Evolutionary conservation across 2,113 vertebrate genomes (phyloP).

Genomic region (Oreochromis tanganicae): DNA sequence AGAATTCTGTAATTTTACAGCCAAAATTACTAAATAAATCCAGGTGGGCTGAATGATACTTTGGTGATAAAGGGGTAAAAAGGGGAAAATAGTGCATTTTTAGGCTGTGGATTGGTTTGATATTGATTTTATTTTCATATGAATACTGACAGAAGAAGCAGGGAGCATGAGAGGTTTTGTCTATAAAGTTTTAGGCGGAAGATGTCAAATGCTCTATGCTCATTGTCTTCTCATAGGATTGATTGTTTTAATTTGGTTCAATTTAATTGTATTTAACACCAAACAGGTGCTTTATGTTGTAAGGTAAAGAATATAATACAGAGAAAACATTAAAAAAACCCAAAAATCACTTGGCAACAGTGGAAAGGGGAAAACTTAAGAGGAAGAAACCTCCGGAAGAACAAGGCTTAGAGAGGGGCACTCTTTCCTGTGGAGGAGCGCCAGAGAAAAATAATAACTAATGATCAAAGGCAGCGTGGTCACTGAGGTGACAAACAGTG

Average conservation of each 20-base stretch:
- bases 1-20: background rate
- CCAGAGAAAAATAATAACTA: background rate
- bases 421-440: background rate
- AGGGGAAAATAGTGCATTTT: background rate
- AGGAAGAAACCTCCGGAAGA: background rate
- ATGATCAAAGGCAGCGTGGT: background rate
- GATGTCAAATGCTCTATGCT: background rate
- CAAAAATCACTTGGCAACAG: background rate
- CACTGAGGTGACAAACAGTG: background rate
- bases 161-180: background rate
- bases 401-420: background rate
- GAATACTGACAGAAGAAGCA: background rate
- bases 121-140: background rate
- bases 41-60: background rate
- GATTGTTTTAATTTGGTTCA: background rate
- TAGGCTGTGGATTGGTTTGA: rapidly evolving
- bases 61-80: background rate
- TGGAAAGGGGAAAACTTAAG: background rate
- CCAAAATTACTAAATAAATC: background rate
- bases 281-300: background rate
- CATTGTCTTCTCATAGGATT: background rate
- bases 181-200: background rate
- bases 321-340: rapidly evolving
- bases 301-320: background rate
- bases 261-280: background rate